Percentiles rank a stretch among this genome's conserved stretches.
Evolutionary conservation across 1,140 invertebrate species (phyloP).

Genomic region (Dysdera silvatica): DNA sequence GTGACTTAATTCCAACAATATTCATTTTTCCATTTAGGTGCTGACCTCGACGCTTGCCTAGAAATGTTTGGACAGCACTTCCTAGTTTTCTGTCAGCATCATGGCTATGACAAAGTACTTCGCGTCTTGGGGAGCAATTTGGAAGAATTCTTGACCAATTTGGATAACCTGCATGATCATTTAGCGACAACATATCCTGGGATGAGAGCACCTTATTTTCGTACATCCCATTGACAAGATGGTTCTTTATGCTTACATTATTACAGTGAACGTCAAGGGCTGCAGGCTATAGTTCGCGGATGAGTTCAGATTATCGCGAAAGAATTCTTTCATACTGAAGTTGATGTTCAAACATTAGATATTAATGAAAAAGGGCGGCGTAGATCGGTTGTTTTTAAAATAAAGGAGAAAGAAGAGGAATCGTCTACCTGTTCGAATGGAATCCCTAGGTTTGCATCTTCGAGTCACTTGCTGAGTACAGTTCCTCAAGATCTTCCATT

Average conservation of each 20-base stretch:
- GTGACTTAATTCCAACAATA: background rate
- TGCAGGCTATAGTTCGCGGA: slow-evolving; percentile 42
- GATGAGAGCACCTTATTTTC: slow-evolving; percentile 46
- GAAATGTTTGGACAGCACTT: slow-evolving; percentile 42
- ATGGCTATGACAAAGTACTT: slow-evolving; percentile 58
- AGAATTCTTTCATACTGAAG: too few species aligned
- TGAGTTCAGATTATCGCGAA: too few species aligned
- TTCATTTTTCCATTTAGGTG: slow-evolving; percentile 10
- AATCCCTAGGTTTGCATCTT: too few species aligned
- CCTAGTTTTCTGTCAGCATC: slow-evolving; percentile 36
- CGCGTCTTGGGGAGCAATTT: slow-evolving; percentile 68
- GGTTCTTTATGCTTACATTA: slow-evolving; percentile 44
- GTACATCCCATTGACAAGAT: slow-evolving; percentile 43
- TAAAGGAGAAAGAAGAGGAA: too few species aligned
- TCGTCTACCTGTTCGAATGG: too few species aligned
- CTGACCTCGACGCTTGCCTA: slow-evolving; percentile 37
- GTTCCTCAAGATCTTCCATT: slow-evolving; percentile 28
- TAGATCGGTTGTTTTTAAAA: too few species aligned
- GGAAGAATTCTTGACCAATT: slow-evolving; percentile 69
- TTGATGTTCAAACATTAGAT: too few species aligned
- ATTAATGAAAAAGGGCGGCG: too few species aligned
- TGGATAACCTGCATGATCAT: slow-evolving; percentile 78
- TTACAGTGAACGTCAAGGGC: slow-evolving; percentile 43
- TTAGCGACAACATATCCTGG: slow-evolving; percentile 30
- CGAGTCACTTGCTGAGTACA: too few species aligned